Evolutionary conservation across 2,113 vertebrate genomes (phyloP).

Genomic region (Nycticebus coucang): DNA sequence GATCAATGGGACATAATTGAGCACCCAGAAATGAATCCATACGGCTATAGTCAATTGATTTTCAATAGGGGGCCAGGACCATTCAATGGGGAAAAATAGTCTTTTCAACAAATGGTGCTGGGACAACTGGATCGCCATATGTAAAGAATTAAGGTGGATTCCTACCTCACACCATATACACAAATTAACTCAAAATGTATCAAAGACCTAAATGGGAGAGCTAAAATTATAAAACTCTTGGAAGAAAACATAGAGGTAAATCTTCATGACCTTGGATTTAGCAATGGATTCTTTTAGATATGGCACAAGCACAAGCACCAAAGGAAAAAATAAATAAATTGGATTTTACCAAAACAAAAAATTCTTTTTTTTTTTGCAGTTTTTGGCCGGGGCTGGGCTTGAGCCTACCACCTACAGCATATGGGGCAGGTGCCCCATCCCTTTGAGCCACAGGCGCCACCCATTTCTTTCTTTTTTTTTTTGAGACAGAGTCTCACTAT

Average conservation of each 20-base stretch:
- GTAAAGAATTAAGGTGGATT: not conserved
- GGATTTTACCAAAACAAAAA: not conserved
- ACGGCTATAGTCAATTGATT: not conserved
- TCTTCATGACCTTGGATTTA: not conserved
- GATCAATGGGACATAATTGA: not conserved
- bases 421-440: too few species aligned
- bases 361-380: too few species aligned
- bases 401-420: too few species aligned
- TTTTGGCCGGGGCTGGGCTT: too few species aligned
- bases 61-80: not conserved
- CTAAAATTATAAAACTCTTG: not conserved
- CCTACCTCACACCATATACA: not conserved
- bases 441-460: too few species aligned
- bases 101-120: not conserved
- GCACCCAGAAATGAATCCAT: not conserved
- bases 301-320: not conserved
- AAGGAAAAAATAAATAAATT: not conserved
- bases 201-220: not conserved
- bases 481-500: too few species aligned
- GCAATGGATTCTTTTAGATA: not conserved
- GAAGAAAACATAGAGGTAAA: not conserved
- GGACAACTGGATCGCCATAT: not conserved
- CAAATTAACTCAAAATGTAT: not conserved
- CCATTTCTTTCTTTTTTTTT: too few species aligned
- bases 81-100: not conserved